Percentiles rank a stretch among this genome's conserved stretches.
Conservation (phyloP, 2,797 vertebrate species). For the Paramormyrops hopkinsi region DNA sequence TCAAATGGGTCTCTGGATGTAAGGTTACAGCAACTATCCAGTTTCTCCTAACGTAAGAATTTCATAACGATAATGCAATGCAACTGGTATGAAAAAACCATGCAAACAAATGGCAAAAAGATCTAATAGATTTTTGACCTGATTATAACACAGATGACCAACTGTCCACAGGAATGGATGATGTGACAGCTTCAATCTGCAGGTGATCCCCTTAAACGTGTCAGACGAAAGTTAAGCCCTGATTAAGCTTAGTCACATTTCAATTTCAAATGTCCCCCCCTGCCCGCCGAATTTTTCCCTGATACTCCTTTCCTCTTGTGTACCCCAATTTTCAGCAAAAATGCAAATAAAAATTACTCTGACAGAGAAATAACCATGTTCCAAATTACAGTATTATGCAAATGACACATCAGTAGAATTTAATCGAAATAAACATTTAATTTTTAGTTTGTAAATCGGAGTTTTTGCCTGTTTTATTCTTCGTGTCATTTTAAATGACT, state of each 20-base stretch:
- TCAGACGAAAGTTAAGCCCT: neutral
- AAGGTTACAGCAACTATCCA: neutral
- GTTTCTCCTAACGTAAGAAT: neutral
- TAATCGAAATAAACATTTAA: neutral
- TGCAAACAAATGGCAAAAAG: neutral
- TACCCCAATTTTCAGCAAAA: neutral
- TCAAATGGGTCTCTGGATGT: no score
- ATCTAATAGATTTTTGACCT: neutral
- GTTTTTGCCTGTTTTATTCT: neutral
- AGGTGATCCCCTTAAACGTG: neutral
- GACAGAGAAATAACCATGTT: neutral
- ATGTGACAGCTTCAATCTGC: neutral
- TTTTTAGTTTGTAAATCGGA: neutral
- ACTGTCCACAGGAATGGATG: neutral
- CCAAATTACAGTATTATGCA: neutral
- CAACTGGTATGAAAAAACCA: neutral
- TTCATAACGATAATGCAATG: neutral
- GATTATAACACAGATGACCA: neutral
- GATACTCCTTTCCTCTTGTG: neutral
- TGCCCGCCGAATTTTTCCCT: neutral
- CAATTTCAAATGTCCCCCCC: neutral
- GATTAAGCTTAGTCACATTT: neutral
- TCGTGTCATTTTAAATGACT: neutral
- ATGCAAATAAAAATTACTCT: neutral
- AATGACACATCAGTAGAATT: neutral